Conservation (phyloP, 2,797 vertebrate species). For the Tokudaia tokunoshimensis region DNA sequence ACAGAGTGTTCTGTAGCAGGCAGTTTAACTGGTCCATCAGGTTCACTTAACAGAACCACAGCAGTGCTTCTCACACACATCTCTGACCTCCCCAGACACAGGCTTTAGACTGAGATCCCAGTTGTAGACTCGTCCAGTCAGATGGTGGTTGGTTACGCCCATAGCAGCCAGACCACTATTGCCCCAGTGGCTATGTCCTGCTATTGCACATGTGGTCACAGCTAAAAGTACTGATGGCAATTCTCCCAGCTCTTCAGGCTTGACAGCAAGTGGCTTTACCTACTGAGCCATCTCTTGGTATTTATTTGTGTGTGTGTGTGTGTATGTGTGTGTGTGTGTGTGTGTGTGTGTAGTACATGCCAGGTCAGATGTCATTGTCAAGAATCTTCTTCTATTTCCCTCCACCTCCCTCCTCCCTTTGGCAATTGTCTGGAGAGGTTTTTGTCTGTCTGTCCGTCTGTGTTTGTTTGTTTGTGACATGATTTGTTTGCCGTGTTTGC, state of each 20-base stretch:
- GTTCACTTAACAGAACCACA: too few species aligned
- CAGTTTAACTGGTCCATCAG: too few species aligned
- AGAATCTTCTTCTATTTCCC: not conserved
- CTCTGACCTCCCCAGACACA: not conserved
- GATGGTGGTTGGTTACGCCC: not conserved
- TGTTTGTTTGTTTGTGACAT: not conserved
- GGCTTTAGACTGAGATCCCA: not conserved
- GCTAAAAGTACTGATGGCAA: not conserved
- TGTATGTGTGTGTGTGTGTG: not conserved
- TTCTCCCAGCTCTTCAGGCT: not conserved
- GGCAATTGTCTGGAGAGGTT: not conserved
- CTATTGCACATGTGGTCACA: not conserved
- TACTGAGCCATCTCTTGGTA: not conserved
- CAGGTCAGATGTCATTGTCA: not conserved
- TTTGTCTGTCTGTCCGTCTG: not conserved
- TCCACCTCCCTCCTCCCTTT: not conserved
- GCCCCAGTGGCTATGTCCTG: not conserved
- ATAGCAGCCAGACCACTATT: not conserved
- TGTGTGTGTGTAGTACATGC: not conserved
- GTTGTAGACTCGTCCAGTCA: not conserved
- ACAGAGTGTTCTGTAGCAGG: not conserved
- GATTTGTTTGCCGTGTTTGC: not conserved
- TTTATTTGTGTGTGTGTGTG: too few species aligned
- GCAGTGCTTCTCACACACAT: not conserved
- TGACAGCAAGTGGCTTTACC: not conserved